These are phyloP conservation scores for Poeciliopsis occidentalis DNA, from an alignment of 2,113 vertebrate species.

Conservation along the genomic window DNA sequence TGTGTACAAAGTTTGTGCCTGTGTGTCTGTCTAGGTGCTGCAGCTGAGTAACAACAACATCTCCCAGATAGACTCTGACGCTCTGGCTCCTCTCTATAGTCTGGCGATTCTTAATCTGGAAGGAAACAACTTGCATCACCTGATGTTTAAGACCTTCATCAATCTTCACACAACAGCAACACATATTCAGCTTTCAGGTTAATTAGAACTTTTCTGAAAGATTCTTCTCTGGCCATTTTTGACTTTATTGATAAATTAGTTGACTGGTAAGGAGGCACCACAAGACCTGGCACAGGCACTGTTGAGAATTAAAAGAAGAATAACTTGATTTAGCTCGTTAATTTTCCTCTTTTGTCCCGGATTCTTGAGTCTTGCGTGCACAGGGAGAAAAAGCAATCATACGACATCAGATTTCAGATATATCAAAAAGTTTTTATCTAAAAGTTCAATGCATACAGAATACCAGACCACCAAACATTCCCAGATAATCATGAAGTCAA, in stretches of 20 bases:
- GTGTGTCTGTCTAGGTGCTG: constrained; percentile 56
- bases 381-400: no score
- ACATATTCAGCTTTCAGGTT: constrained; percentile 76
- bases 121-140: constrained; percentile 73
- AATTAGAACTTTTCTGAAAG: not conserved
- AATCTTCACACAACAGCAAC: constrained; percentile 75
- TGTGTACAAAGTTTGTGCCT: constrained; percentile 1
- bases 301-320: no score
- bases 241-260: not conserved
- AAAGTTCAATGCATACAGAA: no score
- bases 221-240: not conserved
- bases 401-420: no score
- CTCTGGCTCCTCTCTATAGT: constrained; percentile 71
- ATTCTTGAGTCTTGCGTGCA: no score
- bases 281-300: not conserved
- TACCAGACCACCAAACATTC: no score
- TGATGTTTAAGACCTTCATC: constrained; percentile 80
- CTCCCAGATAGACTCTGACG: constrained; percentile 70
- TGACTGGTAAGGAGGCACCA: not conserved
- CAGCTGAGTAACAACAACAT: constrained; percentile 78
- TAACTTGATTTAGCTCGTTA: no score
- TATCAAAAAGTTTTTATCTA: no score
- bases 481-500: no score
- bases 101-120: constrained; percentile 71
- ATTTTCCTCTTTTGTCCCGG: no score